Evolutionary conservation across 2,888 invertebrate species (phyloP).

Genomic region (Dioctria linearis): DNA sequence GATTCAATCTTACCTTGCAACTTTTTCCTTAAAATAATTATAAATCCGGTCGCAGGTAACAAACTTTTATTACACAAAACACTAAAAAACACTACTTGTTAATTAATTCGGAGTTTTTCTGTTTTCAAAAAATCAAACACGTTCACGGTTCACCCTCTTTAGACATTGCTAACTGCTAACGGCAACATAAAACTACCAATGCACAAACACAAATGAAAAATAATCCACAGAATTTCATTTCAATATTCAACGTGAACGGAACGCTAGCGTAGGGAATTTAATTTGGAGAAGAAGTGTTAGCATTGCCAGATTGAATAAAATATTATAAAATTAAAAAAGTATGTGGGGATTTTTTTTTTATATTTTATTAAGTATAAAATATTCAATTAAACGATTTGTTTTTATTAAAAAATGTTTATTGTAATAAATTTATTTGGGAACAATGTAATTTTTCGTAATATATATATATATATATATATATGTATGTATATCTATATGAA

Average conservation of each 20-base stretch:
- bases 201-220: conserved; percentile 55
- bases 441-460: too few relatives aligned
- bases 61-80: conserved; percentile 44
- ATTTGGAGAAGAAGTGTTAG: too few relatives aligned
- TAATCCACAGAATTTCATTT: conserved; percentile 53
- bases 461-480: too few relatives aligned
- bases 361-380: too few relatives aligned
- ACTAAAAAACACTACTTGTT: conserved; percentile 42
- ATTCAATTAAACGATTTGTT: too few relatives aligned
- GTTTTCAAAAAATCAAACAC: conserved; percentile 53
- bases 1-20: conserved; percentile 33
- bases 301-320: too few relatives aligned
- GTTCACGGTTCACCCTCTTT: conserved; percentile 58
- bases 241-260: conserved; percentile 55
- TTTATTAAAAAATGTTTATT: too few relatives aligned
- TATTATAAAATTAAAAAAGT: too few relatives aligned
- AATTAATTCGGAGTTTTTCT: conserved; percentile 40
- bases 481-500: too few relatives aligned
- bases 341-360: too few relatives aligned
- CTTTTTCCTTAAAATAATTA: conserved; percentile 1
- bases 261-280: neutral
- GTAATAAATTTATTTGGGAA: too few relatives aligned
- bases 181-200: conserved; percentile 59
- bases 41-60: conserved; percentile 26
- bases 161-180: conserved; percentile 57